phyloP scores from a whole-genome alignment of 2,888 invertebrate genomes.

The Girardia tigrina region DNA sequence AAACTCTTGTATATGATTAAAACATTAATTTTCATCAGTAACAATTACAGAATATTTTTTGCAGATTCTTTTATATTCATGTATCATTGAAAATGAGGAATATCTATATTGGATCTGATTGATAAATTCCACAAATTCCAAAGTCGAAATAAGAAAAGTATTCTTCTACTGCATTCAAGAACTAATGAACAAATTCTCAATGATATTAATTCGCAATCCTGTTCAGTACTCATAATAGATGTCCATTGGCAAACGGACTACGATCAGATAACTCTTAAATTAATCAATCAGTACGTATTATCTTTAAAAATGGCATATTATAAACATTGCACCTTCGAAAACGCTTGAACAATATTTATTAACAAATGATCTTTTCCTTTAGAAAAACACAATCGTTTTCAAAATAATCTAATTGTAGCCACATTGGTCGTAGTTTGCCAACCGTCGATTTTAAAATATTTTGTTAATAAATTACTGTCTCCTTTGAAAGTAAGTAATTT shows the following conservation, averaged over 20 bases:
- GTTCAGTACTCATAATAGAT: neutral
- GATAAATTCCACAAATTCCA: neutral
- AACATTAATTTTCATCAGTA: neutral
- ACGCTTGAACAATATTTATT: neutral
- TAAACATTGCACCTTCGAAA: too few species aligned
- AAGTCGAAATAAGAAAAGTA: neutral
- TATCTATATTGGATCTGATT: neutral
- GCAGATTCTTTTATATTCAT: neutral
- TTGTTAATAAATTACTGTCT: too few species aligned
- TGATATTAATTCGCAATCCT: neutral
- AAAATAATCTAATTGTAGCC: neutral
- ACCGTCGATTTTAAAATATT: neutral
- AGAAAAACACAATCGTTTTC: neutral
- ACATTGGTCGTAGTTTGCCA: neutral
- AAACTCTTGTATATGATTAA: neutral
- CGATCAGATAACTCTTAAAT: neutral
- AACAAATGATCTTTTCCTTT: neutral
- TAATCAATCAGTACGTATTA: too few species aligned
- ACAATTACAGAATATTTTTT: neutral
- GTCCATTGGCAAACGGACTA: slow-evolving; percentile 14
- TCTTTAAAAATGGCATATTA: too few species aligned
- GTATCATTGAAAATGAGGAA: neutral
- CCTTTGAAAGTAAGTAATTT: too few species aligned
- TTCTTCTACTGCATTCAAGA: neutral
- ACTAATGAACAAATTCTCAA: neutral